phyloP scores from a whole-genome alignment of 1,140 invertebrate genomes.

The Stegodyphus dumicola region DNA sequence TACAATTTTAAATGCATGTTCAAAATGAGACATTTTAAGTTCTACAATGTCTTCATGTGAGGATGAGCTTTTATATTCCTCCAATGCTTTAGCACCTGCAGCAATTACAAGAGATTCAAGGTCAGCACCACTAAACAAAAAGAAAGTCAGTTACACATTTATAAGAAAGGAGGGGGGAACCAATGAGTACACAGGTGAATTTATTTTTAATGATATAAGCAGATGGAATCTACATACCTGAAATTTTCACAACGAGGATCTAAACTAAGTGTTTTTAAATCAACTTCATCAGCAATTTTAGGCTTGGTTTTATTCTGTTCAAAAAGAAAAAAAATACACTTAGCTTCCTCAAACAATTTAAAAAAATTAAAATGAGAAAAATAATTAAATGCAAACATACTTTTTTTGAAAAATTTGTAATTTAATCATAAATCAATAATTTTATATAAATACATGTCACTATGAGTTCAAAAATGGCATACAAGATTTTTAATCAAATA shows the following conservation, averaged over 20 bases:
- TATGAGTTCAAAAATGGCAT: neutral
- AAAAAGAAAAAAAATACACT: neutral
- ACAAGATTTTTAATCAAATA: neutral
- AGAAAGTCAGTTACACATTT: neutral
- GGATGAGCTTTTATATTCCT: constrained; percentile 27
- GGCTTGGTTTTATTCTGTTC: constrained; percentile 81
- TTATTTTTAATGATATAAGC: neutral
- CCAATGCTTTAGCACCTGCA: constrained; percentile 80
- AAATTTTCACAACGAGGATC: constrained; percentile 80
- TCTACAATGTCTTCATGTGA: neutral
- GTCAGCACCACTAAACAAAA: constrained; percentile 81
- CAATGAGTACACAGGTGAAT: neutral
- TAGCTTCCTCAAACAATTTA: neutral
- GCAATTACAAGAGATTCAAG: constrained; percentile 86
- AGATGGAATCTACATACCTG: constrained; percentile 69
- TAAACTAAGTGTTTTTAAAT: constrained; percentile 76
- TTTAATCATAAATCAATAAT: neutral
- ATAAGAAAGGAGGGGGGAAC: neutral
- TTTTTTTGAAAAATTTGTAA: neutral
- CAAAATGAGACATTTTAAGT: constrained; percentile 22
- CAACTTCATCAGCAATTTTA: constrained; percentile 79
- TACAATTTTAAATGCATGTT: constrained; percentile 6
- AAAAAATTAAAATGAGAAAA: neutral
- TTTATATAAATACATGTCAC: neutral
- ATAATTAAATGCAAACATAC: neutral